Base-by-base conservation (phyloP, 2,888 invertebrate species). In the Gandaritis pyraliata region DNA sequence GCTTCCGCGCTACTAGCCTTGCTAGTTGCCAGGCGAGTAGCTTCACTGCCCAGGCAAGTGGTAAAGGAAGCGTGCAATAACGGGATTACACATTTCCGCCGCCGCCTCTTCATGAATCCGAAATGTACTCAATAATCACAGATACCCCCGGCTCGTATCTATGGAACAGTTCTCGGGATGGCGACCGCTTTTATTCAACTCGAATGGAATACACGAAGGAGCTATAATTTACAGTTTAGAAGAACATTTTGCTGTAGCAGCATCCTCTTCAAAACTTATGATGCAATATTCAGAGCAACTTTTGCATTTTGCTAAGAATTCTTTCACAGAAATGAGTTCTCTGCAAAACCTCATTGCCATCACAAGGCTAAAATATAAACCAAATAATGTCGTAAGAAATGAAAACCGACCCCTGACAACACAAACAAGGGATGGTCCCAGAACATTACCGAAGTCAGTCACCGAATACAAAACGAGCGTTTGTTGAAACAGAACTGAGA, bases 61-160 rank as follows among this genome's bases (percentile, higher is more conserved):
- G 47, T 23, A 45, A 38, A 67, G 72, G 72, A 70, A 71, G 72
- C 71, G 58, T 43, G 74, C 76, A 78, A 82, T 78, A 78, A 75
- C 75, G 72, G 54, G 74, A 82, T 75, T 75, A 80, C 73, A 77
- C 75, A 77, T 76, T 77, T 77, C 78, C 77, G 74, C 13, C 54
- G 41, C 41, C 52, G 47, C 49, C 51, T 51, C 38, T 62, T 65
- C 68, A 65, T 65, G 65, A 58, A 68, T 68, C 63, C 53, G 16
- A 33, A 57, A 68, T 63, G 63, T 48, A 56, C 53, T 54, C 65
- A 52, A 57, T 64, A 61, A 59, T 61, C 58, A 57, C 45, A 13
- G 61, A 45, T 58, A 54, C 59, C 46, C 18, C 39, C 30, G 41
- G 51, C 53, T 56, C 46, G 36, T 60, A 65, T 49, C 61, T 58